Evolutionary conservation across 2,797 vertebrate species (phyloP).

Genomic region (Natrix natrix): DNA sequence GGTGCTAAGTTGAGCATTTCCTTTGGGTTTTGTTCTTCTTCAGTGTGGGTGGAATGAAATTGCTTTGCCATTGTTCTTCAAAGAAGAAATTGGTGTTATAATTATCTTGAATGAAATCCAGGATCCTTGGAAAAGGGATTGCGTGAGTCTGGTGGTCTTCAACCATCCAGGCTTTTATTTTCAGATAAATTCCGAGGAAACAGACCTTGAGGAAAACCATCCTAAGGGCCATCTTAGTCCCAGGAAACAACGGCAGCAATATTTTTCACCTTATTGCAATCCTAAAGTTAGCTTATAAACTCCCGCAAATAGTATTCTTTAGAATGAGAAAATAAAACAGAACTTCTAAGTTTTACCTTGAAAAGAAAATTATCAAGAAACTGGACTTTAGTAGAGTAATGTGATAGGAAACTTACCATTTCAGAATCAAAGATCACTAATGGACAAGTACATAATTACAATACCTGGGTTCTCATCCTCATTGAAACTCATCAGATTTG

Average conservation of each 20-base stretch:
- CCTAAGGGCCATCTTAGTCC: neutral
- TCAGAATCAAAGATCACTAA: neutral
- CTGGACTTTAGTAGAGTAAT: neutral
- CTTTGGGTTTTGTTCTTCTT: neutral
- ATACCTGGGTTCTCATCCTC: too few species aligned
- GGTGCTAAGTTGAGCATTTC: neutral
- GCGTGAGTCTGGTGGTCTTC: neutral
- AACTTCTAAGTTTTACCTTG: neutral
- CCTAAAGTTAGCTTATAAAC: neutral
- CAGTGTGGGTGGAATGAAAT: neutral
- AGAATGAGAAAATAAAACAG: neutral
- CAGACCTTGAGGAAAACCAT: neutral
- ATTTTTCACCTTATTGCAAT: neutral
- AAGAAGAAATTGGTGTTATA: neutral
- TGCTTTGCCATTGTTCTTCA: neutral
- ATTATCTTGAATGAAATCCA: neutral
- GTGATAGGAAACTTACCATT: neutral
- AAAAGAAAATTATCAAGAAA: neutral
- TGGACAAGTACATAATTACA: neutral
- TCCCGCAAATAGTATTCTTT: neutral
- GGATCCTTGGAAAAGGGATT: neutral
- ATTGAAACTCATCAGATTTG: too few species aligned
- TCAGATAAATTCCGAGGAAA: neutral
- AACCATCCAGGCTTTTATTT: neutral
- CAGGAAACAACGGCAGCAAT: neutral